These are phyloP conservation scores for Pachycephus smyrnensis DNA, from an alignment of 2,888 invertebrate species.

Conservation along the genomic window DNA sequence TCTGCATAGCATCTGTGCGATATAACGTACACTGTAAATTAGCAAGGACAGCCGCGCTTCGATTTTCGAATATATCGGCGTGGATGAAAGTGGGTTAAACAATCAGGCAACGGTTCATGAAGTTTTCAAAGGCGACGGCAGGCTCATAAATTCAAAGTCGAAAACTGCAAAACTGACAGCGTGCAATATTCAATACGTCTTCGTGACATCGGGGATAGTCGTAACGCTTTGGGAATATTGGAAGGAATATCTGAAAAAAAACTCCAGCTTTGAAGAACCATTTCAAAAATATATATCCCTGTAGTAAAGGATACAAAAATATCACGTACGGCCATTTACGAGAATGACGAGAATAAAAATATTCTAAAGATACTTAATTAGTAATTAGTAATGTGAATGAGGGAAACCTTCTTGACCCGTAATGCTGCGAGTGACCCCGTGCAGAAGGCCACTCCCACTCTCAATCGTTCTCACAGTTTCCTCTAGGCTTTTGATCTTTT, in stretches of 20 bases:
- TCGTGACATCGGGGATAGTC: no score
- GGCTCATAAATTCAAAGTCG: background rate
- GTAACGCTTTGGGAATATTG: no score
- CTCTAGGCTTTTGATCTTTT: background rate
- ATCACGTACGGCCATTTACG: no score
- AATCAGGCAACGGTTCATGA: background rate
- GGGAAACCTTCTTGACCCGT: background rate
- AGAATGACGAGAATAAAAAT: background rate
- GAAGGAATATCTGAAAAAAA: no score
- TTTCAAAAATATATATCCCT: no score
- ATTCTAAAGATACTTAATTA: background rate
- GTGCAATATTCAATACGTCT: no score
- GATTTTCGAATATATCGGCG: background rate
- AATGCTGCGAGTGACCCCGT: background rate
- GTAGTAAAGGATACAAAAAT: no score
- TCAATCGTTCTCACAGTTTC: background rate
- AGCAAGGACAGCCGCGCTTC: background rate
- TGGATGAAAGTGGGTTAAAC: background rate
- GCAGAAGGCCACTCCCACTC: background rate
- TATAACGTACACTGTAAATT: background rate
- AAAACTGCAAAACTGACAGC: background rate
- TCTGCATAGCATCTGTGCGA: no score
- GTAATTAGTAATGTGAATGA: background rate
- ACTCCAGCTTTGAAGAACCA: no score
- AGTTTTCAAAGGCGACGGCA: background rate